Base-by-base conservation (phyloP, 2,888 invertebrate genomes). In the Kuschelorhynchus macadamiae region DNA sequence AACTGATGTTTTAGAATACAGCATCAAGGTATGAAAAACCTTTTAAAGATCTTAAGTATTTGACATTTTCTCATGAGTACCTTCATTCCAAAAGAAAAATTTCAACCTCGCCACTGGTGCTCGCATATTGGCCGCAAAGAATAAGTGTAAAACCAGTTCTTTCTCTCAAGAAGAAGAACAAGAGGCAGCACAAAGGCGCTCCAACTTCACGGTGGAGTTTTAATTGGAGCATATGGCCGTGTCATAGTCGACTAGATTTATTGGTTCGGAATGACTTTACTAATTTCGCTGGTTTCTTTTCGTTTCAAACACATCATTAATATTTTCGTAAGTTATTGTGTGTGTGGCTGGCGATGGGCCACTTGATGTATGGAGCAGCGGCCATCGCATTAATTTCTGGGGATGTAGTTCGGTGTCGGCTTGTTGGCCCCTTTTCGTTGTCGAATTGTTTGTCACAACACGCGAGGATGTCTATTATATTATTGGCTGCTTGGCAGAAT, bases 171-270 rank as follows among this genome's bases (percentile, higher is more conserved):
- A 11, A 39, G 36, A 52, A 49, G 49, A 30, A 18, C 12, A n/a
- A 49, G 12, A 25, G 33, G 16, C 18, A 52, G 52, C 39, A 52
- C 52, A 52, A 62, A 52, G 47, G 63, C 33, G 32, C 53, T 4
- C 16, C 41, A 66, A 70, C 70, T 66, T 66, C 65, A 70, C 66
- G 61, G 74, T 75, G 74, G 67, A 68, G 72, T 77, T 79, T 80
- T 80, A 80, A 80, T 80, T 80, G 78, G 80, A 78, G 80, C 79
- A 79, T 79, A 79, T 78, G 80, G 78, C 76, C 77, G 75, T 76
- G 80, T 79, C 79, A 79, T 78, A 78, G 76, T 76, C 74, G 70
- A 47, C 55, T 66, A 66, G 70, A 70, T 70, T 70, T 70, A 70
- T 70, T 53, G 66, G 44, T 62, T 53, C 50, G 47, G 57, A 70